Evolutionary conservation across 2,797 vertebrate genomes (phyloP), one percentile per base, ranked within the genome.

Genomic region (Oreochromis mossambicus): DNA sequence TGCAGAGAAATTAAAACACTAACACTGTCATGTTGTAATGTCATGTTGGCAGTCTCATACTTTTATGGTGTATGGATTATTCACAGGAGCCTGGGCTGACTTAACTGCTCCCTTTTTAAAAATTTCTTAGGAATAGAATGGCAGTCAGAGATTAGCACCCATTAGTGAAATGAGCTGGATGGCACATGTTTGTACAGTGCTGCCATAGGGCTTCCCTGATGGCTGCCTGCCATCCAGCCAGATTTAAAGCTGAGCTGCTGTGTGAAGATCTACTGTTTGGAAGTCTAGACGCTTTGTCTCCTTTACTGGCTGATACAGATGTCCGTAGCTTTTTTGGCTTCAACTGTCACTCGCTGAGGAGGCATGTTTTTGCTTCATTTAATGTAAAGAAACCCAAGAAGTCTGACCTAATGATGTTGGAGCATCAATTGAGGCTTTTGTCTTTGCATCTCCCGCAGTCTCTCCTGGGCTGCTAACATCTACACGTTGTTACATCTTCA

Each of bases 151-250:
- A 80, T 92, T 79, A 58, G 17, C 82, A 78, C 51, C 89, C 92
- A 91, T 94, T 94, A 90, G 84, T 89, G 88, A 90, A 92, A 92
- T 95, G 89, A 94, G 88, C 80, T 89, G 89, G 81, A 56, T 90
- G 86, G 88, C 89, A 93, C 87, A 91, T 92, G 90, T 86, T 86
- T 80, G 54, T 63, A 82, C 78, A 87, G 77, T 55, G 77, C 89
- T 89, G 86, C 87, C 83, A 88, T 58, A 75, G 84, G 78, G 81
- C 56, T 89, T 86, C 73, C 75, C 81, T 87, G 51, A 51, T 85
- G 82, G 89, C 89, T 54, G 82, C 48, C 75, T 88, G 92, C 90
- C 89, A 89, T 87, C 50, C 85, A 34, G 80, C n/a, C 15, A 80
- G 88, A 92, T 89, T 91, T 88, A 87, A 86, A 87, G 85, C 82